Evolutionary conservation across 1,140 invertebrate species (phyloP), one percentile per base, ranked within the genome.

Genomic region (Hyles vespertilio): DNA sequence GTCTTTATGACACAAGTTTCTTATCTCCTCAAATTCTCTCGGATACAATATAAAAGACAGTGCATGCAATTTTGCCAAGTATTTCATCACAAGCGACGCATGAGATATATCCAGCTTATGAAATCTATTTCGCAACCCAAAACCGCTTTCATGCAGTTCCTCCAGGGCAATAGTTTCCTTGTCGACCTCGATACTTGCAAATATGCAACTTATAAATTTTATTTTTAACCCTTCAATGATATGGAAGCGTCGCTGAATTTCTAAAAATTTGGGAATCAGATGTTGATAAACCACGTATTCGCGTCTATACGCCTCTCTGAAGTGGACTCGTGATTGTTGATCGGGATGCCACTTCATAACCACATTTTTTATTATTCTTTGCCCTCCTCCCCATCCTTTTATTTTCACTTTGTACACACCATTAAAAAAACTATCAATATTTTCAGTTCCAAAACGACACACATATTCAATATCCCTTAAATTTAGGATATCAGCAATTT

Each of bases 51-150:
- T 75, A 60, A 86, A 88, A 5, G 80, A 86, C 32, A 87, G 64
- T 8, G 75, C 82, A 46, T 89, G 84, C 47, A 87, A 67, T 73
- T 86, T 87, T 2, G 79, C 87, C 51, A 88, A 67, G 62, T 81
- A 74, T 67, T 75, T 79, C 43, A 86, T 61, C 56, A 81, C 77
- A 9, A 87, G 52, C 2, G 63, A 66, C 4, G 74, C 72, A 54
- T 87, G 79, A 49, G 64, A 51, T 3, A 84, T 66, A 58, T 81
- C 72, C 40, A 72, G 72, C 54, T 67, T 66, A 50, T 61, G n/a
- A 57, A 81, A 73, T 68, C 79, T 74, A 9, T 83, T 59, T 5
- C 72, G 64, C 56, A 69, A 53, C 54, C 47, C 58, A 10, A 57
- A 74, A 36, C 60, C 59, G 5, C 59, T 3, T 12, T 65, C 50